Evolutionary conservation across 2,113 vertebrate species (phyloP), one percentile per base, ranked within the genome.

Genomic region (Phrynocephalus versicolor): DNA sequence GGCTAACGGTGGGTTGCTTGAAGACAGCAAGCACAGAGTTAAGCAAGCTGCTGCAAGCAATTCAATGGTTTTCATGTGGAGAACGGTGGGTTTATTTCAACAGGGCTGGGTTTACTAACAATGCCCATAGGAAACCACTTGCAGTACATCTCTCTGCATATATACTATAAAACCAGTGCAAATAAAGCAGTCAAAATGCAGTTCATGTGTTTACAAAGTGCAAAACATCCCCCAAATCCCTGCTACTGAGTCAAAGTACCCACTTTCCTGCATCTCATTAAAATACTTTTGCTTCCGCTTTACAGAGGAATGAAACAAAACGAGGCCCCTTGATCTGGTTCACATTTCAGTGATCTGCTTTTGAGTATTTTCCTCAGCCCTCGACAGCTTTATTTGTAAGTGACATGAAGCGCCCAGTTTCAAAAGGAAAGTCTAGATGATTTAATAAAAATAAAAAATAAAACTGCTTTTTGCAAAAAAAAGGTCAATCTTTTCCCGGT

Each of bases 161-260:
- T 92, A 93, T 90, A 95, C 89, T 93, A 87, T 92, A 92, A 96
- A 74, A 95, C 95, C 95, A 96, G 96, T 96, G 96, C 95, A 96
- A 96, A 96, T 94, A 95, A 95, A 94, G 92, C 94, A 95, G 94
- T 91, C 92, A 91, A 93, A 95, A 94, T 93, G 94, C 90, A 95
- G 90, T 94, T 96, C 88, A 95, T 90, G 92, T 96, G 92, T 94
- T 94, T 95, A 96, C 92, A 96, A 96, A 96, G 96, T 95, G 95
- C 96, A 95, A 95, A 94, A 92, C 23, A 93, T 92, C 89, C n/a
- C 93, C 90, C 86, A 91, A 94, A 88, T 85, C 89, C 90, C 93
- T 88, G 90, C 91, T 88, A 64, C 1, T 88, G 92, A 94, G 88
- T 77, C 41, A 64, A 87, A 92, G 94, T 6, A 86, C 92, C 94